Evolutionary conservation across 2,113 vertebrate species (phyloP).

Genomic region (Sisor rabdophorus): DNA sequence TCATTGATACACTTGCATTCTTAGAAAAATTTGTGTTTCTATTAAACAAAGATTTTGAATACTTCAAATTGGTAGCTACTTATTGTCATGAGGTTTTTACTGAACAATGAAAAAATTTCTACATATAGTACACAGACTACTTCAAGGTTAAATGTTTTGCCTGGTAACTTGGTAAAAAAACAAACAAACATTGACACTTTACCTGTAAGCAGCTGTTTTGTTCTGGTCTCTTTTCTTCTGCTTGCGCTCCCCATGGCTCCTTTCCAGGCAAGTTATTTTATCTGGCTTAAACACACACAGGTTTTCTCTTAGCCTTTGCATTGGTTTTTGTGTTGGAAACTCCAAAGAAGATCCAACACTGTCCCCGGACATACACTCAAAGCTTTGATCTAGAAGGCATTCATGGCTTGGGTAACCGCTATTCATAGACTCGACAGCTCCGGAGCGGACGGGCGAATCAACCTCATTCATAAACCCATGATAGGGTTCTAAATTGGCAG

Average conservation of each 20-base stretch:
- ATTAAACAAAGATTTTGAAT: neutral
- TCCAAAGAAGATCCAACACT: constrained; percentile 65
- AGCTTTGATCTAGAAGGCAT: constrained; percentile 76
- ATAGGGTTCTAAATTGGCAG: constrained; percentile 69
- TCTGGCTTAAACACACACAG: constrained; percentile 63
- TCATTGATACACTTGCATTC: neutral
- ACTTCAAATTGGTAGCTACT: neutral
- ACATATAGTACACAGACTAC: too few relatives aligned
- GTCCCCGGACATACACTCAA: constrained; percentile 74
- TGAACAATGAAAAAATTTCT: neutral
- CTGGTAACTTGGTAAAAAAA: neutral
- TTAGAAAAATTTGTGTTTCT: neutral
- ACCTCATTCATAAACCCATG: constrained; percentile 74
- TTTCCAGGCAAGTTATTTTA: constrained; percentile 50
- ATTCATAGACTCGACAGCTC: constrained; percentile 67
- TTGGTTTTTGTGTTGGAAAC: constrained; percentile 64
- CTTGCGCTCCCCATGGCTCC: constrained; percentile 73
- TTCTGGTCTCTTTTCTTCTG: constrained; percentile 94
- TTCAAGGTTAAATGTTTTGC: neutral
- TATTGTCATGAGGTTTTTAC: neutral
- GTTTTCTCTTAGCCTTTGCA: constrained; percentile 70
- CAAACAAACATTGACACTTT: constrained; percentile 12
- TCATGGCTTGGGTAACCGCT: constrained; percentile 75
- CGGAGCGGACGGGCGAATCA: constrained; percentile 65
- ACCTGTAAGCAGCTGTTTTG: constrained; percentile 88